These are phyloP conservation scores for Medauroidea extradentata DNA, from an alignment of 1,140 invertebrate genomes.

Conservation along the genomic window DNA sequence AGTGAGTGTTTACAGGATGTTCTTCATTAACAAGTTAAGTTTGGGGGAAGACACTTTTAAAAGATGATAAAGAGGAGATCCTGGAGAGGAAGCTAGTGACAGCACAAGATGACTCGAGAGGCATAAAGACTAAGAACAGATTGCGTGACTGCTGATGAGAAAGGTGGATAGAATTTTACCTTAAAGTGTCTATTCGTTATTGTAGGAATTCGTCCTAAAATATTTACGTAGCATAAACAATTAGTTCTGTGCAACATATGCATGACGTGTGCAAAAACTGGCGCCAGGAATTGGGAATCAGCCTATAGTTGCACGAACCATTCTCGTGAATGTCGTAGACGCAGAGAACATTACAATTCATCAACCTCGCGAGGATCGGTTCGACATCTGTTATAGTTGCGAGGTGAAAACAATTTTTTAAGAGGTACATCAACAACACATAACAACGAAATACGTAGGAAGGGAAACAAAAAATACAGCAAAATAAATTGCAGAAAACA, in stretches of 20 bases:
- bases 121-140: too few species aligned
- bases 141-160: neutral
- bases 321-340: constrained; percentile 8
- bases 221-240: constrained; percentile 11
- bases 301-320: neutral
- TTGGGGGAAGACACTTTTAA: too few species aligned
- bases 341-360: neutral
- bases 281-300: too few species aligned
- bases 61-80: too few species aligned
- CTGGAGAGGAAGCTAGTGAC: too few species aligned
- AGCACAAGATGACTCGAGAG: too few species aligned
- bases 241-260: constrained; percentile 2
- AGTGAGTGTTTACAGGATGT: too few species aligned
- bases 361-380: constrained; percentile 7
- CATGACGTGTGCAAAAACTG: too few species aligned
- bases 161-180: constrained; percentile 8
- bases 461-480: constrained; percentile 8
- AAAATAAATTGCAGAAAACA: constrained; percentile 6
- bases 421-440: neutral
- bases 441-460: constrained; percentile 3
- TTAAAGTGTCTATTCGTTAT: constrained; percentile 7
- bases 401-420: neutral
- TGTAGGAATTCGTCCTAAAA: constrained; percentile 4
- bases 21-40: too few species aligned
- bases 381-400: constrained; percentile 2